Evolutionary conservation across 2,888 invertebrate genomes (phyloP).

Genomic region (Aromia moschata): DNA sequence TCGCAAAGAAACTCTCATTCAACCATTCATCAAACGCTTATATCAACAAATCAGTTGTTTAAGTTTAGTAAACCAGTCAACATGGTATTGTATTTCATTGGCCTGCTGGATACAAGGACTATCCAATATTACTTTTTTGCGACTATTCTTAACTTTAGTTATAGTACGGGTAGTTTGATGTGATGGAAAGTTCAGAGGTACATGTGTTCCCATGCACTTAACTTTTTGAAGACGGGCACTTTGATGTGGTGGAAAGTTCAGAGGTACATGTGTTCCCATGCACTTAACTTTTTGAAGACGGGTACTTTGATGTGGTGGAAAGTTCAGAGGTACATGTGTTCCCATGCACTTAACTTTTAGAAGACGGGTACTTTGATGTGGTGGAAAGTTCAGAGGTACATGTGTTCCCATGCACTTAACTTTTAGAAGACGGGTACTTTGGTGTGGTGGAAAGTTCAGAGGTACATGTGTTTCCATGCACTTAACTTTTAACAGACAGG

Average conservation of each 20-base stretch:
- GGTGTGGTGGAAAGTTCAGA: background rate
- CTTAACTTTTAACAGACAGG: too few relatives aligned
- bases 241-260: too few relatives aligned
- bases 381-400: background rate
- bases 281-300: background rate
- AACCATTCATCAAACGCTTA: background rate
- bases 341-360: background rate
- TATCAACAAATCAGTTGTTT: background rate
- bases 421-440: too few relatives aligned
- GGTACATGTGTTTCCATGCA: background rate
- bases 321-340: background rate
- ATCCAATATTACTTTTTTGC: background rate
- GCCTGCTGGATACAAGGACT: background rate
- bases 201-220: background rate
- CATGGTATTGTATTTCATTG: background rate
- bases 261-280: background rate
- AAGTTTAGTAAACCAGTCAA: background rate
- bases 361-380: too few relatives aligned
- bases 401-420: background rate
- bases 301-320: too few relatives aligned
- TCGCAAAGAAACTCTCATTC: too few relatives aligned
- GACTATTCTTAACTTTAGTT: background rate
- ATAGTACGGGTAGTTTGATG: too few relatives aligned
- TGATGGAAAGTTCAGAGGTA: background rate
- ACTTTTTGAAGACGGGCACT: too few relatives aligned